Base-by-base conservation (phyloP, 2,113 vertebrate genomes). In the Oreocharis arfaki region DNA sequence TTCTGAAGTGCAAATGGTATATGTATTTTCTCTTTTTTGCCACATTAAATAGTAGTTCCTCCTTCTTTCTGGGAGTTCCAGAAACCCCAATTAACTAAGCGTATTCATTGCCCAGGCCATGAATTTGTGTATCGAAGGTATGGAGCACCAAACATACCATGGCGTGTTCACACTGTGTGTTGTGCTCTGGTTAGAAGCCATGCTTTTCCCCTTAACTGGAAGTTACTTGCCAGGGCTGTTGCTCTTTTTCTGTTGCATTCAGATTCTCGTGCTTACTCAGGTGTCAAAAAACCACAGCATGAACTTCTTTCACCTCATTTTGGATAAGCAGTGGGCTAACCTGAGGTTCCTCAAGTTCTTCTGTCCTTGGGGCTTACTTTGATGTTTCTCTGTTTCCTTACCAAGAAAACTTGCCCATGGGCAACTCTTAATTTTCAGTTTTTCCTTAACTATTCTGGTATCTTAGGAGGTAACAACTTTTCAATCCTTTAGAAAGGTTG, bases 181-280 rank as follows among this genome's bases (percentile, higher is more conserved):
- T 70, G 17, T 70, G 28, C 35, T 67, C 13, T 82, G 21, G 20
- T 85, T 30, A 71, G 44, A 93, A 76, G 18, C 42, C 6, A 41
- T 63, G 11, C 4, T 35, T 90, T 75, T 78, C 50, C 59, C 14
- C 17, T 14, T 13, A 39, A 59, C 14, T 50, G 19, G 17, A 74
- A 85, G 16, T 56, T 80, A 27, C 13, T 55, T 87, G 11, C 10
- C 16, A 56, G 50, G 15, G 15, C 30, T 16, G 2, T 49, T 76
- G 26, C 6, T 50, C 6, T 73, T 80, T 55, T 79, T 73, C 0
- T 0, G 0, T 71, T 88, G 33, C 1, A 1, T 75, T 90, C 17
- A 44, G 53, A 50, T 28, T 64, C 44, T 15, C 33, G 19, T 49
- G 24, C 10, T 94, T 26, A 46, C 20, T 86, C 11, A 42, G 73